Base-by-base conservation (phyloP, 1,140 invertebrate genomes). In the Amphibalanus amphitrite region DNA sequence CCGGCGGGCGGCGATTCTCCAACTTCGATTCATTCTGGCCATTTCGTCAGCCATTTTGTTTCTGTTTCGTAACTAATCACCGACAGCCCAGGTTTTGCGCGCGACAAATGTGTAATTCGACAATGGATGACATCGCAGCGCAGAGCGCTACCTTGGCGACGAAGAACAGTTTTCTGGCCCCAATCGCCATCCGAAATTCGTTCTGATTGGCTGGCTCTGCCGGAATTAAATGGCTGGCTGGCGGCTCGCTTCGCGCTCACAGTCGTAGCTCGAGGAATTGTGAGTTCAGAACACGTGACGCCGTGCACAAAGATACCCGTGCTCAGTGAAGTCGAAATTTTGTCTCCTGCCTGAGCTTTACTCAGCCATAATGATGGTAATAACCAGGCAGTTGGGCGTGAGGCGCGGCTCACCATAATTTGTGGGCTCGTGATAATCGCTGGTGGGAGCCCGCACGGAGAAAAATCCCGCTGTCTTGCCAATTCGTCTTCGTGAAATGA, bases 311-410 rank as follows among this genome's bases (percentile, higher is more conserved):
- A 59, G 47, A 13, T 8, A 23, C 47, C 47, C 47, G 47, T 20
- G 20, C 13, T 59, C 47, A 59, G 13, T 20, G 6, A 59, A 59
- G 47, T 59, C 20, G 10, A 23, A 59, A 8, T 59, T 23, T 20
- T 59, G 47, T 13, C 47, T 59, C 10, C 20, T 20, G 17, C 17
- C 47, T 20, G 47, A 17, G 47, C 47, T 59, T 59, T 59, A 23
- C 47, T 59, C 17, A 20, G 17, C 20, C 23, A 20, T 59, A 13
- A 59, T 59, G 47, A 13, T 20, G 47, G 47, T 59, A 59, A 59
- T 59, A 59, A 59, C 1, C 47, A 20, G 23, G 47, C 47, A 59
- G 23, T 59, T 73, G 72, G 70, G 38, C 67, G 29, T 70, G 70
- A 28, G 47, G 69, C 29, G 70, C 64, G 17, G 8, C 25, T 33